Percentiles rank a stretch among this genome's conserved stretches.
Evolutionary conservation across 1,140 invertebrate genomes (phyloP).

Genomic region (Ganaspis sp.): DNA sequence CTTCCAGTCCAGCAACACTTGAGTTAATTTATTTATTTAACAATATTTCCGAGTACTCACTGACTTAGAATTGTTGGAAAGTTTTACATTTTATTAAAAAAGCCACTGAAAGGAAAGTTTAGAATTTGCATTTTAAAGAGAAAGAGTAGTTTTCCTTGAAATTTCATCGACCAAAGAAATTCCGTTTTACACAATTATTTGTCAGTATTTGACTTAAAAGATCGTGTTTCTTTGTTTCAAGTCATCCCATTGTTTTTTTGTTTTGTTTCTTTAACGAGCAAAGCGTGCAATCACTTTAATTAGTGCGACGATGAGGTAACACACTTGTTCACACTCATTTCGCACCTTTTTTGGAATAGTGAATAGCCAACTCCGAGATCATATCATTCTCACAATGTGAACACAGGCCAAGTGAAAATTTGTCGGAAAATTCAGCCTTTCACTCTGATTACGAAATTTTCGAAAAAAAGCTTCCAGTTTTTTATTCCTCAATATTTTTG

Average conservation of each 20-base stretch:
- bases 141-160: too few species aligned
- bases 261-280: background rate
- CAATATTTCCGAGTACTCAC: too few species aligned
- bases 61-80: too few species aligned
- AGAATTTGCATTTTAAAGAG: too few species aligned
- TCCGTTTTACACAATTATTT: background rate
- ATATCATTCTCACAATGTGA: background rate
- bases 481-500: too few species aligned
- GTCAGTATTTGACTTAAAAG: background rate
- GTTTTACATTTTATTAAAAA: too few species aligned
- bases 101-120: too few species aligned
- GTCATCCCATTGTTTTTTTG: background rate
- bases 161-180: background rate
- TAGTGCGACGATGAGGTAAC: conserved; percentile 13
- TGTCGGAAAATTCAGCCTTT: background rate
- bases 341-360: conserved; percentile 21
- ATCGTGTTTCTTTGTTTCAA: background rate
- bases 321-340: background rate
- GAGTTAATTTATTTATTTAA: too few species aligned
- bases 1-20: too few species aligned
- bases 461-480: too few species aligned
- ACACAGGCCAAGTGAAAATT: background rate
- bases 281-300: conserved; percentile 12
- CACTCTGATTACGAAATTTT: conserved; percentile 8
- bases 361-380: conserved; percentile 10